Percentiles rank a stretch among this genome's conserved stretches.
phyloP scores from a whole-genome alignment of 30 jellyfish, hydroid and myxozoan species.

The Rhopilema esculentum region DNA sequence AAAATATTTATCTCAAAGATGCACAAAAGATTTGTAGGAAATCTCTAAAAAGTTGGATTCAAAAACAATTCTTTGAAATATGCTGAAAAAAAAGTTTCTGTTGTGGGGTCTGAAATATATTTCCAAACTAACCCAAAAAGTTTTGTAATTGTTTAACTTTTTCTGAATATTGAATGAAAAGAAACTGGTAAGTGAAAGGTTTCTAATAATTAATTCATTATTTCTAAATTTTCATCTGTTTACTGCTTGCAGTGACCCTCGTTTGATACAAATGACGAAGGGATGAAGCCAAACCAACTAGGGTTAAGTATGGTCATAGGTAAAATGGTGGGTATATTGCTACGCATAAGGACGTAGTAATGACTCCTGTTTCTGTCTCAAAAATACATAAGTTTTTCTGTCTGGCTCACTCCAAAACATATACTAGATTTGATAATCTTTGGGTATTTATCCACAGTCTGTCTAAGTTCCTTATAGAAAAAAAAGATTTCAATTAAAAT shows the following conservation, averaged over 20 bases:
- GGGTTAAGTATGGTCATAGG: slow-evolving; percentile 81
- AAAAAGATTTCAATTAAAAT: too few species aligned
- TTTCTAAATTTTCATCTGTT: slow-evolving; percentile 65
- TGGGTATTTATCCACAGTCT: background rate
- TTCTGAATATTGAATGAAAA: background rate
- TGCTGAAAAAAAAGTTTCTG: too few species aligned
- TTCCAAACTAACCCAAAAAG: background rate
- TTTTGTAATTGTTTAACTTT: background rate
- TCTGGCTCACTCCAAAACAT: background rate
- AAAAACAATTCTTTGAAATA: too few species aligned
- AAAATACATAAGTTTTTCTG: background rate
- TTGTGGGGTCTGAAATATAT: too few species aligned
- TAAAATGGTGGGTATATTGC: slow-evolving; percentile 76
- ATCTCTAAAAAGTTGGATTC: background rate
- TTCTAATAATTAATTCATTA: background rate
- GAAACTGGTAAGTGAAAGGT: background rate
- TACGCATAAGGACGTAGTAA: slow-evolving; percentile 11
- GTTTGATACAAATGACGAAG: slow-evolving; percentile 37
- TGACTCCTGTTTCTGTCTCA: slow-evolving; percentile 9
- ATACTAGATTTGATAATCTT: background rate
- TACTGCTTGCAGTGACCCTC: slow-evolving; percentile 90
- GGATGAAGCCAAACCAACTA: slow-evolving; percentile 59
- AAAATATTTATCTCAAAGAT: background rate
- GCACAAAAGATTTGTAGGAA: background rate
- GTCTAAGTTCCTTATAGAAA: background rate